Evolutionary conservation across 2,888 invertebrate species (phyloP).

Genomic region (Stenotaenia linearis): DNA sequence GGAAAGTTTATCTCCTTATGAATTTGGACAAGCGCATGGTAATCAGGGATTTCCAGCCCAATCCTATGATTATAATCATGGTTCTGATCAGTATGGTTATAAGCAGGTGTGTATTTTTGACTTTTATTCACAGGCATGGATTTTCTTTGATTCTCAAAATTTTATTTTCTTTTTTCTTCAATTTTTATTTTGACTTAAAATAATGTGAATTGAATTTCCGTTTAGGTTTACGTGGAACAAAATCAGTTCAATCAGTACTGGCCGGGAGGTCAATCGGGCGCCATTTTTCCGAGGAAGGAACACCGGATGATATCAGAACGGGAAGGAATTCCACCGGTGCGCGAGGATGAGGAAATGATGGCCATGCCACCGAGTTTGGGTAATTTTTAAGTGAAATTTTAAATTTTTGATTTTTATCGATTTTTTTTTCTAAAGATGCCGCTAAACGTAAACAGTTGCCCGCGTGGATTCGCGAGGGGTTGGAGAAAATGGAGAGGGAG

Average conservation of each 20-base stretch:
- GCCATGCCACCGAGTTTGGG: slow-evolving; percentile 34
- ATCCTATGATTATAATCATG: slow-evolving; percentile 43
- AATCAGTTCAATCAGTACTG: slow-evolving; percentile 37
- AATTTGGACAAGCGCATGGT: slow-evolving; percentile 39
- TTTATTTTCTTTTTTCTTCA: not conserved
- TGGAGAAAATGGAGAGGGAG: slow-evolving; percentile 96
- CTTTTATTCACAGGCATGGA: not conserved
- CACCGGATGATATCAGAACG: slow-evolving; percentile 6
- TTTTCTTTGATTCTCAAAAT: not conserved
- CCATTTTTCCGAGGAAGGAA: slow-evolving; percentile 33
- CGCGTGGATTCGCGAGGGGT: slow-evolving; percentile 95
- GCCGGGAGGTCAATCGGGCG: slow-evolving; percentile 36
- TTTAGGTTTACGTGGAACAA: slow-evolving; percentile 33
- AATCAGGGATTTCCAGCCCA: slow-evolving; percentile 40
- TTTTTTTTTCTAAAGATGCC: slow-evolving; percentile 58
- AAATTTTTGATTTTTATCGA: not conserved
- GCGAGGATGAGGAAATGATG: slow-evolving; percentile 33
- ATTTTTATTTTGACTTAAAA: not conserved
- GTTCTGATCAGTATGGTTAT: slow-evolving; percentile 39
- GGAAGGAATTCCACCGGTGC: slow-evolving; percentile 14
- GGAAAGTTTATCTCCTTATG: slow-evolving; percentile 37
- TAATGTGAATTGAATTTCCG: not conserved
- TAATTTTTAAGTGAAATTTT: slow-evolving; percentile 12
- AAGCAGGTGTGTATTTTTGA: slow-evolving; percentile 37
- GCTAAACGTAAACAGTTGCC: slow-evolving; percentile 83